Conservation (phyloP, 2,797 vertebrate species). For the Fratercula arctica region DNA sequence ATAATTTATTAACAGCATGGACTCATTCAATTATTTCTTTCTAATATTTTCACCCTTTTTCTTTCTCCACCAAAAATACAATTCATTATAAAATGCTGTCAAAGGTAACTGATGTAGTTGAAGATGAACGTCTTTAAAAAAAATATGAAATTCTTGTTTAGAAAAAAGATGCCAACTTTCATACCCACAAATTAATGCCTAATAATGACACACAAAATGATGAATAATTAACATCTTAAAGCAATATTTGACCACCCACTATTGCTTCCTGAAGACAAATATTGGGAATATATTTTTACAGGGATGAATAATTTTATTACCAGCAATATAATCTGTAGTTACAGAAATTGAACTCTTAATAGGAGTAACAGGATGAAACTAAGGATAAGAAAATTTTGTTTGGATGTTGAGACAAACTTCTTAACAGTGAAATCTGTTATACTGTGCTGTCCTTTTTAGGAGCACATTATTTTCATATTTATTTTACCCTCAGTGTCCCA, state of each 20-base stretch:
- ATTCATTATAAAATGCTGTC: background rate
- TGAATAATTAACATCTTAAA: background rate
- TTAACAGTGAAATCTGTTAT: background rate
- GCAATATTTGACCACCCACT: background rate
- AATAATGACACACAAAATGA: background rate
- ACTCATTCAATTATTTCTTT: constrained; percentile 1
- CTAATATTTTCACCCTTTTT: background rate
- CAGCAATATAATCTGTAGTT: background rate
- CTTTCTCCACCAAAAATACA: background rate
- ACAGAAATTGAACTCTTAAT: background rate
- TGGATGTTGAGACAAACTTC: background rate
- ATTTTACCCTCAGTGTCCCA: background rate
- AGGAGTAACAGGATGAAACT: background rate
- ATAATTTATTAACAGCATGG: background rate
- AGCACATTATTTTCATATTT: background rate
- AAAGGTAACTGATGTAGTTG: background rate
- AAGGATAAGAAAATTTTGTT: background rate
- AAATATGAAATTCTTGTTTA: background rate
- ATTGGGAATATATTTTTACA: background rate
- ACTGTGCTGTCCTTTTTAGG: background rate
- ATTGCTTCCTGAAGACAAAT: background rate
- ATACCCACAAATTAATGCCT: background rate
- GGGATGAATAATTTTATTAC: background rate
- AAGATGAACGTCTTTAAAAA: background rate
- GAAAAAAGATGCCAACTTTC: background rate